Evolutionary conservation across 2,888 invertebrate species (phyloP), one percentile per base, ranked within the genome.

Genomic region (Andrena chrysosceles): DNA sequence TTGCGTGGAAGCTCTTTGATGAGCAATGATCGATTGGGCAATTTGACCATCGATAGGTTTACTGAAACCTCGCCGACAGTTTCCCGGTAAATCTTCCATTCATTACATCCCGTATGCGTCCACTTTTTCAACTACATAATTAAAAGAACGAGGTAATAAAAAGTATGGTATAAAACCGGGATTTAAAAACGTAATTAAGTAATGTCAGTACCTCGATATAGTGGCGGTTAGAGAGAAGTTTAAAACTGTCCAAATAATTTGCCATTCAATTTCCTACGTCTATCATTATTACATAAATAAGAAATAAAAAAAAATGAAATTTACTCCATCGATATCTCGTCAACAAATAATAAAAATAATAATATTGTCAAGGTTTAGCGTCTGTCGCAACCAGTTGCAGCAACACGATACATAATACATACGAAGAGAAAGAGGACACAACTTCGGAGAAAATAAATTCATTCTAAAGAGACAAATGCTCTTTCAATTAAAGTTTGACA

Each of bases 31-130:
- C 68, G 68, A 62, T 78, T 77, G 16, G 26, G 26, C 26, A 48
- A 78, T 78, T 78, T 26, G n/a, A 16, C 62, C 29, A 77, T 68
- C 78, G 62, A 78, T 78, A 54, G 35, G 54, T 31, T 63, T 26
- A 4, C 31, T 10, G 13, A 29, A 67, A 77, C 20, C 29, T 31
- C 49, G 2, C 2, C 7, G 42, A 35, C 49, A 70, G 33, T 4
- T 54, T 29, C 23, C 31, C 5, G 16, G 13, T 3, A 7, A 26
- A 23, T 26, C 13, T 42, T 42, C 42, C 4, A 42, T 42, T 16
- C 42, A 5, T 42, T 42, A 16, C 42, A 5, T 13, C 42, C 4
- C 42, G 42, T 42, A 4, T 23, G 10, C 20, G 23, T 48, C 4
- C 13, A 2, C 29, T 29, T 48, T 48, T 3, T 13, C 20, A 20